Evolutionary conservation across 2,113 vertebrate genomes (phyloP).

Genomic region (Coreoperca whiteheadi): DNA sequence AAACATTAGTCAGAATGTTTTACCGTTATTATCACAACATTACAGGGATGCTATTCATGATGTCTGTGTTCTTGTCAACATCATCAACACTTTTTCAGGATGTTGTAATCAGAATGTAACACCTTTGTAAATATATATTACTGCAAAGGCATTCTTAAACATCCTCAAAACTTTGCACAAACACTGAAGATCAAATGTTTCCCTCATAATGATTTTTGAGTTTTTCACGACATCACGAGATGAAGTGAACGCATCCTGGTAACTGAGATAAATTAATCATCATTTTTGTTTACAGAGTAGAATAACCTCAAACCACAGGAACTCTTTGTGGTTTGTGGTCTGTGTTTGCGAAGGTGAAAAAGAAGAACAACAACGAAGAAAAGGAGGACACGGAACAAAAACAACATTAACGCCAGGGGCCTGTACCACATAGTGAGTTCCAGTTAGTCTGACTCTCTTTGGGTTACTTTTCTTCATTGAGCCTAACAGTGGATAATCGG

Average conservation of each 20-base stretch:
- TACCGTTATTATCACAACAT: not conserved
- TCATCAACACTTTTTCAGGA: not conserved
- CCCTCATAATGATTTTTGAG: too few relatives aligned
- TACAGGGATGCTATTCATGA: not conserved
- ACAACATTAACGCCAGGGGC: not conserved
- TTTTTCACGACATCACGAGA: too few relatives aligned
- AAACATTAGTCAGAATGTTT: not conserved
- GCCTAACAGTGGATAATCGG: not conserved
- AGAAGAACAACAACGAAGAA: not conserved
- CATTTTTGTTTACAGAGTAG: not conserved
- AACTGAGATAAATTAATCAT: not conserved
- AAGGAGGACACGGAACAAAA: not conserved
- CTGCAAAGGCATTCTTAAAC: too few relatives aligned
- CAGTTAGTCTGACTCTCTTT: too few relatives aligned
- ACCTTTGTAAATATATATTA: not conserved
- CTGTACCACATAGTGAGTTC: not conserved
- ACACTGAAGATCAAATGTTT: too few relatives aligned
- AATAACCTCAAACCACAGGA: not conserved
- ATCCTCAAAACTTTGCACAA: too few relatives aligned
- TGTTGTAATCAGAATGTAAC: not conserved
- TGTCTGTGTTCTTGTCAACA: not conserved
- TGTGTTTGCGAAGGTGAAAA: not conserved
- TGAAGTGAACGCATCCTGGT: not conserved
- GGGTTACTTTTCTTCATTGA: too few relatives aligned
- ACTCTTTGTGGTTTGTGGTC: not conserved